Evolutionary conservation across 2,888 invertebrate species (phyloP), one percentile per base, ranked within the genome.

Genomic region (Alviniconcha strummeri): DNA sequence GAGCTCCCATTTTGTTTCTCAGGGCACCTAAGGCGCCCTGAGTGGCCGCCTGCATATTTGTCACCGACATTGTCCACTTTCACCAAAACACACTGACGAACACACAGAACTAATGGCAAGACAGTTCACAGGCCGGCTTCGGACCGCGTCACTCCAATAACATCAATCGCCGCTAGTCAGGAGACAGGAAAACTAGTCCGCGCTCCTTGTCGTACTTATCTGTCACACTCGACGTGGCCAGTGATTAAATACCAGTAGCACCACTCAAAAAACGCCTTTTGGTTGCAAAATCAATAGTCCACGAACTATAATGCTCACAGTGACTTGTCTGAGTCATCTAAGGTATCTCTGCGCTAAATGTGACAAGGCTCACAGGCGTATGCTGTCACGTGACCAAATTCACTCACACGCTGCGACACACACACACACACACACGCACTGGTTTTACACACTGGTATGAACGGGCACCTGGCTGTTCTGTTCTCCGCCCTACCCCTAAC

Each of bases 1-100:
- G 97, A 95, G 98, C 98, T 92, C 98, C 96, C 99, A 99, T 99
- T 96, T 99, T 99, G 96, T 98, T 98, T 96, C 99, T 99, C 93
- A 99, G 96, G 93, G 98, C 98, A 95, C 98, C 98, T 94, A 99
- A 95, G 92, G 99, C 96, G 93, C 97, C 88, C n/a, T 85, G 75
- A n/a, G 84, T 78, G 13, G 84, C 79, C 11, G 56, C 19, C 57
- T 82, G 81, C 79, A 80, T 54, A 75, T 79, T 83, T 56, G 82
- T 69, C 52, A 57, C 52, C 69, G 84, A 81, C 84, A 85, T 86
- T 69, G 17, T 80, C 19, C 67, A 67, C 79, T 60, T 72, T 85
- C 75, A 56, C n/a, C 36, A 64, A 82, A 60, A 76, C 80, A 81
- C 75, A 57, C 56, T 67, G 64, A 67, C 77, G 15, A 82, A 82